Conservation (phyloP, 2,113 vertebrate species). For the Petrocephalus zakoni region DNA sequence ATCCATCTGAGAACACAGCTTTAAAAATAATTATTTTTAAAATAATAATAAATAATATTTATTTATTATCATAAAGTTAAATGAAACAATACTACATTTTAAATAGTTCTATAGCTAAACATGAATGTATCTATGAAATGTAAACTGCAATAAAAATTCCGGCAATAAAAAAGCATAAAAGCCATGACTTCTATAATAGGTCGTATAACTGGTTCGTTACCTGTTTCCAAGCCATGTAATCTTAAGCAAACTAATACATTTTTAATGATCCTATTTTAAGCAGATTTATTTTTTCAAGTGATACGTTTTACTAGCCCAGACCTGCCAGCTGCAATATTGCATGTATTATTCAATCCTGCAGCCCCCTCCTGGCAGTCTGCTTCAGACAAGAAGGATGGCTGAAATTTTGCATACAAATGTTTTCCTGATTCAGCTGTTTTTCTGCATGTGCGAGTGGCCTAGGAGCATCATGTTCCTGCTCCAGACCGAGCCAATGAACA, state of each 20-base stretch:
- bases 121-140: not conserved
- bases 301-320: not conserved
- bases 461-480: not conserved
- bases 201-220: not conserved
- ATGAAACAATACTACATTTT: not conserved
- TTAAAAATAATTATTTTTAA: not conserved
- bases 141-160: not conserved
- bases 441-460: not conserved
- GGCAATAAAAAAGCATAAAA: not conserved
- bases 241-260: not conserved
- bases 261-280: constrained; percentile 4
- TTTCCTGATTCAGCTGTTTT: not conserved
- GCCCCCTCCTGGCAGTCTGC: not conserved
- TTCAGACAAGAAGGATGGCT: not conserved
- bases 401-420: not conserved
- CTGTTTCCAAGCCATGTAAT: not conserved
- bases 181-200: not conserved
- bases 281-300: constrained; percentile 1
- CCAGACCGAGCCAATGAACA: not conserved
- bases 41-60: no score
- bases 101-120: not conserved
- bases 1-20: not conserved
- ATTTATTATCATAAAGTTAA: not conserved
- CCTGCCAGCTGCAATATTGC: not conserved
- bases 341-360: not conserved